Percentiles rank a stretch among this genome's conserved stretches.
These are phyloP conservation scores for Cistogaster globosa DNA, from an alignment of 2,888 invertebrate species.

Conservation along the genomic window DNA sequence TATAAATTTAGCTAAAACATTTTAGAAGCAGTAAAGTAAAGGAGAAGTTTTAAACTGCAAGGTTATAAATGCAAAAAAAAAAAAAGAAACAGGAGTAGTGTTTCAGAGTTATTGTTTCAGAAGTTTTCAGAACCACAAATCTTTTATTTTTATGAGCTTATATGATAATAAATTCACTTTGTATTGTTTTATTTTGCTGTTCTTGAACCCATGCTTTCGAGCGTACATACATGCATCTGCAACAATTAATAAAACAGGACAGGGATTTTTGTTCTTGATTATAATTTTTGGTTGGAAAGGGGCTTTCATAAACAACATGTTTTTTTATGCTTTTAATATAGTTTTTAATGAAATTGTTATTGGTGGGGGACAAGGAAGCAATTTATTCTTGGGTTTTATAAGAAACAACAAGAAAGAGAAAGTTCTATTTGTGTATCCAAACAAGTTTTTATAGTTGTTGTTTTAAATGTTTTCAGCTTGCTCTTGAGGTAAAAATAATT, in stretches of 20 bases:
- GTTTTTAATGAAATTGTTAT: slow-evolving; percentile 1
- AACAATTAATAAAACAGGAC: slow-evolving; percentile 39
- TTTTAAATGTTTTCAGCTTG: slow-evolving; percentile 6
- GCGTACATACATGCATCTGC: background rate
- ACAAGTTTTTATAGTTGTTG: slow-evolving; percentile 12
- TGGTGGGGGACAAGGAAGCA: background rate
- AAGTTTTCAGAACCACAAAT: slow-evolving; percentile 71
- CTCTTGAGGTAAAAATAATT: slow-evolving; percentile 46
- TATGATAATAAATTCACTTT: slow-evolving; percentile 72
- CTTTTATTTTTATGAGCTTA: slow-evolving; percentile 71
- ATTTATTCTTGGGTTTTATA: background rate
- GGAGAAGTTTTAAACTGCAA: slow-evolving; percentile 13
- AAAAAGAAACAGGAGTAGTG: background rate
- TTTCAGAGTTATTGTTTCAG: background rate
- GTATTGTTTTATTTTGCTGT: slow-evolving; percentile 62
- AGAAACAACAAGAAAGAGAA: background rate
- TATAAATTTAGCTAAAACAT: background rate
- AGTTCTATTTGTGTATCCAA: background rate
- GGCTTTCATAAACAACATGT: slow-evolving; percentile 45
- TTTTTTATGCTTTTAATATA: background rate
- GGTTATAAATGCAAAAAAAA: slow-evolving; percentile 7
- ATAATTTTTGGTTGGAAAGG: slow-evolving; percentile 18
- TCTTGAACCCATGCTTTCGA: background rate
- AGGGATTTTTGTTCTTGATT: slow-evolving; percentile 23
- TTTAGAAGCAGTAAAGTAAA: background rate